Evolutionary conservation across 2,888 invertebrate genomes (phyloP).

Genomic region (Callosobruchus maculatus): DNA sequence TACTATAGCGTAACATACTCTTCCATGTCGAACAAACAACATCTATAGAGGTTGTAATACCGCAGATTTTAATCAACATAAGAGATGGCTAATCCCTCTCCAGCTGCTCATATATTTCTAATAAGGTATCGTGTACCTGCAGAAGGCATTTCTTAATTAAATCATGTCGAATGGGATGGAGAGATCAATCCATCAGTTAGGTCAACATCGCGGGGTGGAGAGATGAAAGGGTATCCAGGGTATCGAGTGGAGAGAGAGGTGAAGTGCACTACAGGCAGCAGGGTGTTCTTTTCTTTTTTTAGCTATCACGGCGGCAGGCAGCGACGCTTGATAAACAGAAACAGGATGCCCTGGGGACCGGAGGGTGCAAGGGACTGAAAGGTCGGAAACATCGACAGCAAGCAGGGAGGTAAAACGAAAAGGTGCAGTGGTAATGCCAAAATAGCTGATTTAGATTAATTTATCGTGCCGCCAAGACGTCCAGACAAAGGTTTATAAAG

Average conservation of each 20-base stretch:
- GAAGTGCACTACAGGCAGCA: constrained; percentile 27
- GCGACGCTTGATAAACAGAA: constrained; percentile 40
- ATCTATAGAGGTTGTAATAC: not conserved
- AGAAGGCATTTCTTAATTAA: not conserved
- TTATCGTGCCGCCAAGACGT: no score
- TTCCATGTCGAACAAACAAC: not conserved
- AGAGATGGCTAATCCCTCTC: not conserved
- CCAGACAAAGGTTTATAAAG: no score
- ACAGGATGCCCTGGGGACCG: constrained; percentile 41
- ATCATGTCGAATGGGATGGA: constrained; percentile 4
- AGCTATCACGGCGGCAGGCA: constrained; percentile 20
- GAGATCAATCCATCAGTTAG: constrained; percentile 27
- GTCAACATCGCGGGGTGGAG: constrained; percentile 27
- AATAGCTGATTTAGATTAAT: no score
- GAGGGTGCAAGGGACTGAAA: constrained; percentile 19
- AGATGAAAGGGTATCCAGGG: constrained; percentile 23
- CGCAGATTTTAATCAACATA: not conserved
- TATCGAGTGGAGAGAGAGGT: constrained; percentile 13
- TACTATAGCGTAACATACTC: no score
- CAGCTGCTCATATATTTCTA: not conserved
- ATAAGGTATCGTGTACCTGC: not conserved
- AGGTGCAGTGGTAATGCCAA: no score
- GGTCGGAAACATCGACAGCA: not conserved
- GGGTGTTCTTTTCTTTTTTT: constrained; percentile 34
- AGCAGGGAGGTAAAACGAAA: not conserved